Base-by-base conservation (phyloP, 2,888 invertebrate species). In the Pimpla rufipes region DNA sequence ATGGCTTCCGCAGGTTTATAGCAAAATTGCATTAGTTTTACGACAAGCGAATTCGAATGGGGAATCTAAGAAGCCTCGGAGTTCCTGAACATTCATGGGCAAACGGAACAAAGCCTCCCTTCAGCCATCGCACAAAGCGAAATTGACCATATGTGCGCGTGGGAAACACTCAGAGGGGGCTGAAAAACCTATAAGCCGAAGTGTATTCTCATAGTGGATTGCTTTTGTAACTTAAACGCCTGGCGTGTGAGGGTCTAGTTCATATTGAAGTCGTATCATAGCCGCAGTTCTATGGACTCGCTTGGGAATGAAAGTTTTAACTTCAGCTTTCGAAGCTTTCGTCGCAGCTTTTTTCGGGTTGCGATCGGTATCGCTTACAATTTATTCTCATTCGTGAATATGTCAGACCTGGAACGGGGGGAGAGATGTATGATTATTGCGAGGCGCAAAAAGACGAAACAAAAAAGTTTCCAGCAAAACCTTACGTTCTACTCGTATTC, bases 41-140 rank as follows among this genome's bases (percentile, higher is more conserved):
- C 23, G 55, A 13, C 23, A 23, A 13, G 23, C 23, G 23, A 55
- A 21, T 23, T 21, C 23, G 55, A 23, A 55, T 55, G 55, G 55
- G 23, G 0, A 55, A 55, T 55, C 55, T 4, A 55, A 10, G 55
- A 23, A 10, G 7, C 23, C 23, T 11, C 23, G 13, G 23, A 23
- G 11, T 55, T 21, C 13, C 11, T 13, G 55, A 55, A 55, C 23
- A 55, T 5, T 55, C 13, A 23, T 21, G 23, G 2, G 13, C 23
- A n/a, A n/a, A n/a, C 55, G 13, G 55, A 55, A 55, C 23, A 13
- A 23, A 55, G 23, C 23, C 11, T 55, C 55, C 55, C 23, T 55
- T 55, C 10, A 23, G 13, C n/a, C 35, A 35, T 35, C 0, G n/a
- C 5, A n/a, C 1, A 13, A 59, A 7, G 59, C 4, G 16, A 35